Conservation (phyloP, 2,113 vertebrate genomes). For the Archilochus colubris region DNA sequence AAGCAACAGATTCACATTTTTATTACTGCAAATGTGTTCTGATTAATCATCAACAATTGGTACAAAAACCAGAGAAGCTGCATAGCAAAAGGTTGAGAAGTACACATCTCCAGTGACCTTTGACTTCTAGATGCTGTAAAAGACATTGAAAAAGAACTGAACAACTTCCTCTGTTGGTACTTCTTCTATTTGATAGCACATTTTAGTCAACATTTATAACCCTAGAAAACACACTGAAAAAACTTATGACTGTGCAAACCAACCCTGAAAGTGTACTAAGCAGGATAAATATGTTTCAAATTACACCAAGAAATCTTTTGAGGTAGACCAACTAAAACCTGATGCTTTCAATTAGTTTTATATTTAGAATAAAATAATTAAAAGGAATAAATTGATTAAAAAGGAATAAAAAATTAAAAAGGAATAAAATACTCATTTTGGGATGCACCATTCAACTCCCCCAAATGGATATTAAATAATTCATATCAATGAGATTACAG, state of each 20-base stretch:
- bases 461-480: neutral
- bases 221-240: neutral
- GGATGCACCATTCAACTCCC: neutral
- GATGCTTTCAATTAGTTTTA: neutral
- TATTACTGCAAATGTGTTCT: neutral
- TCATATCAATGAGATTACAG: neutral
- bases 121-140: neutral
- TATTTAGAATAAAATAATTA: neutral
- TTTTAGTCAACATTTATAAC: neutral
- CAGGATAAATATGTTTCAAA: neutral
- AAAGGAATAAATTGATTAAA: neutral
- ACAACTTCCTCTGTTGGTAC: neutral
- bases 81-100: neutral
- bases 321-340: neutral
- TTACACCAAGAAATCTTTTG: neutral
- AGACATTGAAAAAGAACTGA: neutral
- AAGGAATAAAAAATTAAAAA: no score
- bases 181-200: neutral
- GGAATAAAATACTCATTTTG: neutral
- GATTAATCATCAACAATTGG: neutral
- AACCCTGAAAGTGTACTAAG: neutral
- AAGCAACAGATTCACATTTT: neutral
- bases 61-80: neutral
- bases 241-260: neutral
- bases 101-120: neutral